phyloP scores from a whole-genome alignment of 2,797 vertebrate genomes.

The Perodicticus potto region DNA sequence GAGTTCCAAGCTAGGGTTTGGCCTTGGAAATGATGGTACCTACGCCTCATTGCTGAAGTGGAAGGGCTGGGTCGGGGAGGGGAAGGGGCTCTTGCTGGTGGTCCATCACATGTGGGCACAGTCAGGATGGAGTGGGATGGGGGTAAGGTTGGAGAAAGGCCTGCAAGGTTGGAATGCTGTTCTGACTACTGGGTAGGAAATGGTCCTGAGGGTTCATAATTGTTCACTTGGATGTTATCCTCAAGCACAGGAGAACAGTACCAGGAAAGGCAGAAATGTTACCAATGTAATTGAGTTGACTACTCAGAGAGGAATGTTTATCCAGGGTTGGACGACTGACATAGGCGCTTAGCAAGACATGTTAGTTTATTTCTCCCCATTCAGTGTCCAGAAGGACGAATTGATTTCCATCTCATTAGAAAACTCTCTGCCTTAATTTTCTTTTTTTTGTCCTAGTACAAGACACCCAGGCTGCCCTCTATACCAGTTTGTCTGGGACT shows the following conservation, averaged over 20 bases:
- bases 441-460: neutral
- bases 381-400: neutral
- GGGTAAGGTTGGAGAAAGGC: neutral
- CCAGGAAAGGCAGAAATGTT: neutral
- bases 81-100: neutral
- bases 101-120: neutral
- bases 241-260: neutral
- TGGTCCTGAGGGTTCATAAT: neutral
- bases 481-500: neutral
- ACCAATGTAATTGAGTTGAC: neutral
- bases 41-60: neutral
- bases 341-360: neutral
- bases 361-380: neutral
- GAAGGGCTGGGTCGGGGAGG: neutral
- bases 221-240: neutral
- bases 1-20: neutral
- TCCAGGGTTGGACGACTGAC: neutral
- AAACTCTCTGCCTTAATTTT: neutral
- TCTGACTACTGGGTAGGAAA: neutral
- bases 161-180: neutral
- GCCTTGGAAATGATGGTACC: neutral
- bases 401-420: constrained; percentile 33
- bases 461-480: neutral
- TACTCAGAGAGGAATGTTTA: neutral
- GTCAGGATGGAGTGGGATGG: neutral